These are phyloP conservation scores for Argopecten irradians DNA, from an alignment of 1,140 invertebrate species.

Conservation along the genomic window DNA sequence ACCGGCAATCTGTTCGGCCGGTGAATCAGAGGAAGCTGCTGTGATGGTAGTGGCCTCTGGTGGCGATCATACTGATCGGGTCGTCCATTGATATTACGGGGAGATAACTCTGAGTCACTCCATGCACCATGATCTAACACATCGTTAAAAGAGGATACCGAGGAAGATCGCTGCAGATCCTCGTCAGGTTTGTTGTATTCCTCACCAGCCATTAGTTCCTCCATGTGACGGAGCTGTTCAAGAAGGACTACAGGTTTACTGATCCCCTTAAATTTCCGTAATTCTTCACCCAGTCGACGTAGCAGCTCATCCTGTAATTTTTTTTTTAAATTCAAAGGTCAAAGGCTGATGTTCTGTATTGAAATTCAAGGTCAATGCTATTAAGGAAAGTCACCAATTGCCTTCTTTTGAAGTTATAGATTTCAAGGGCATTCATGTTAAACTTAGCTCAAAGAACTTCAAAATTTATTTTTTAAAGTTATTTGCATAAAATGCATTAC, in stretches of 20 bases:
- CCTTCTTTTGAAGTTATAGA: too few relatives aligned
- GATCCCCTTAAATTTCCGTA: slow-evolving; percentile 43
- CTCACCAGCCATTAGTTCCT: slow-evolving; percentile 49
- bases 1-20: not conserved
- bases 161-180: slow-evolving; percentile 37
- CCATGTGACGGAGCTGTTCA: slow-evolving; percentile 56
- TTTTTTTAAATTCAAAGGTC: too few relatives aligned
- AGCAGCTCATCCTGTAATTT: slow-evolving; percentile 63
- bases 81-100: not conserved
- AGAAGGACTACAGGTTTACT: slow-evolving; percentile 48
- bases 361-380: too few relatives aligned
- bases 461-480: too few relatives aligned
- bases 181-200: slow-evolving; percentile 57
- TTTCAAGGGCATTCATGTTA: too few relatives aligned
- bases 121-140: slow-evolving; percentile 32
- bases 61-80: slow-evolving; percentile 25
- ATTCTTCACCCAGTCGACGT: slow-evolving; percentile 58
- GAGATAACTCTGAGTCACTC: slow-evolving; percentile 33
- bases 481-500: too few relatives aligned
- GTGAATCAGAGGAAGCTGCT: slow-evolving; percentile 26
- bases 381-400: too few relatives aligned
- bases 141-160: slow-evolving; percentile 50
- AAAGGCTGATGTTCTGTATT: too few relatives aligned
- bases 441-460: too few relatives aligned
- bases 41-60: slow-evolving; percentile 27